Evolutionary conservation across 2,797 vertebrate genomes (phyloP).

Genomic region (Poecile montanus): DNA sequence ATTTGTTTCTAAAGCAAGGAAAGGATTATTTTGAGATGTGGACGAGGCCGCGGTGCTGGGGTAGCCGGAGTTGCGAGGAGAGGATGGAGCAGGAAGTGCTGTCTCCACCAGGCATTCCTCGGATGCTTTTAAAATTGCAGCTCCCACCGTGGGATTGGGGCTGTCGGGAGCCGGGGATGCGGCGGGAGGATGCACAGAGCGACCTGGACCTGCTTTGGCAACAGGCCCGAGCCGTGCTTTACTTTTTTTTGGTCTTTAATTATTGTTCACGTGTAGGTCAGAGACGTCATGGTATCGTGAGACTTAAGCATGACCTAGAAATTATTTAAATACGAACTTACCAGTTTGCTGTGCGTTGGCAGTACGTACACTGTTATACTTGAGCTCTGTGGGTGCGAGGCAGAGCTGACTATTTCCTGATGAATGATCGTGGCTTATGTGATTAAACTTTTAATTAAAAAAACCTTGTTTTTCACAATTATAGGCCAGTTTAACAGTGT

Average conservation of each 20-base stretch:
- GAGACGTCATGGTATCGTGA: not conserved
- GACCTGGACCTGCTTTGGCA: accelerated
- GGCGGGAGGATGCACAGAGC: not conserved
- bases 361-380: accelerated
- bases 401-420: not conserved
- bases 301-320: not conserved
- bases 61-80: not conserved
- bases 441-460: not conserved
- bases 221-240: accelerated
- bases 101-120: slow-evolving; percentile 15
- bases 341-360: accelerated
- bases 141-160: not conserved
- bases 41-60: not conserved
- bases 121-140: not conserved
- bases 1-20: not conserved
- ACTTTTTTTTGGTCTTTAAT: accelerated
- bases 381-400: not conserved
- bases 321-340: not conserved
- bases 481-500: too few relatives aligned
- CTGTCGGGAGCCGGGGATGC: not conserved
- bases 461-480: accelerated
- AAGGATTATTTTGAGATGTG: accelerated
- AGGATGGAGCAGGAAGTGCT: not conserved
- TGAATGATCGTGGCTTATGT: not conserved
- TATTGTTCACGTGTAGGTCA: not conserved